Base-by-base conservation (phyloP, 2,888 invertebrate species). In the Oasisia sp. region DNA sequence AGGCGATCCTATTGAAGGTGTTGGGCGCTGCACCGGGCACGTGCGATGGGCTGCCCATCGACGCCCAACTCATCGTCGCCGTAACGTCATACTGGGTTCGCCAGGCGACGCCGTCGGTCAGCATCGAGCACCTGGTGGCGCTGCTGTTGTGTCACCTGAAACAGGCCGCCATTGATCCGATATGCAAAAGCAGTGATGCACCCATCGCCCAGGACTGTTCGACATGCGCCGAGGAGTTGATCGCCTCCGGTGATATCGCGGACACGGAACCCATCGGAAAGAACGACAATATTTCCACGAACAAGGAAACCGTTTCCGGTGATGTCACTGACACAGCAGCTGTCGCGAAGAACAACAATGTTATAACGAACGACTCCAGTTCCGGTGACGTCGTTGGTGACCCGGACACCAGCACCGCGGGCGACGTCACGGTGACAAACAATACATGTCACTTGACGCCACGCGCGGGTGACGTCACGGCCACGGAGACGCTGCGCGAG, bases 71-170 rank as follows among this genome's bases (percentile, higher is more conserved):
- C 44, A 19, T 93, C 27, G 32, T 93, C 14, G 92, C 93, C 38
- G 92, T 93, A 0, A 74, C 94, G 32, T 92, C 94, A 74, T 94
- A 93, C 93, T 95, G 95, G 95, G 92, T 94, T 0, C 93, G 91
- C 89, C 92, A 94, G 92, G 94, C 95, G 32, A 92, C 93, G 12
- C 95, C 95, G 9, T 93, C 93, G 92, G 94, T 94, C 5, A 93
- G 93, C 32, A 91, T 92, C 45, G 90, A 92, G 92, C 94, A 94
- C 91, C 89, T 95, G n/a, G 92, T 93, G 44, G 92, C 94, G 14
- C 32, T 94, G 12, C 89, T 95, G 27, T 92, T 94, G 12, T 94
- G 94, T 32, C 90, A 94, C 11, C 91, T 95, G 27, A 92, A 92
- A 50, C 92, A 93, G 19, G 90, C 89, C 9, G 91, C 93, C 32